These are phyloP conservation scores for Hesperia comma DNA, from an alignment of 2,888 invertebrate species.

Conservation along the genomic window DNA sequence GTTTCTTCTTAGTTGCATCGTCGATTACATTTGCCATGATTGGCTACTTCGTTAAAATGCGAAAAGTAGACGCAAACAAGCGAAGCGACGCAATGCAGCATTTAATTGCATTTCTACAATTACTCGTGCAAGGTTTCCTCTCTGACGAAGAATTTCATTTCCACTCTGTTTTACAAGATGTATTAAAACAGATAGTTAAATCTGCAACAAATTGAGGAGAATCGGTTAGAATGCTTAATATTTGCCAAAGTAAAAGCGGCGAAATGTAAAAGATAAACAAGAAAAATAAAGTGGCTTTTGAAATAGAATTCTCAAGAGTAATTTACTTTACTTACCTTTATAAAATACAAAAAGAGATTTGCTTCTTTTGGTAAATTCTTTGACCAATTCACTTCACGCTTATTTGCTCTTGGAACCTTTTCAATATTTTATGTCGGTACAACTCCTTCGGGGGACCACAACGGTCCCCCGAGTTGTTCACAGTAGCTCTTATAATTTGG, in stretches of 20 bases:
- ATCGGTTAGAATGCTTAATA: constrained; percentile 18
- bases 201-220: constrained; percentile 47
- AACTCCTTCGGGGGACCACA: constrained; percentile 57
- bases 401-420: neutral
- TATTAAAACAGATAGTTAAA: constrained; percentile 29
- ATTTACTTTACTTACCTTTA: constrained; percentile 52
- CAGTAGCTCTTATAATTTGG: constrained; percentile 61
- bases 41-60: constrained; percentile 29
- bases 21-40: constrained; percentile 15
- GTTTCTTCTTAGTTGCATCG: constrained; percentile 2
- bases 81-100: constrained; percentile 27
- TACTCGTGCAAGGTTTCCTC: constrained; percentile 27
- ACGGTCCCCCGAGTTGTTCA: constrained; percentile 67
- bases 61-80: constrained; percentile 24
- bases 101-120: constrained; percentile 37
- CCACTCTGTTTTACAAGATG: constrained; percentile 35
- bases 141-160: constrained; percentile 35
- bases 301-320: constrained; percentile 28
- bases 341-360: constrained; percentile 46
- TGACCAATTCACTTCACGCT: neutral
- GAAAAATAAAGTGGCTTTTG: neutral
- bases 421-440: constrained; percentile 32
- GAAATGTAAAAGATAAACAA: constrained; percentile 3
- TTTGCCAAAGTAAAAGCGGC: constrained; percentile 2
- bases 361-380: constrained; percentile 46